Evolutionary conservation across 2,797 vertebrate species (phyloP), one percentile per base, ranked within the genome.

Genomic region (Chelmon rostratus): DNA sequence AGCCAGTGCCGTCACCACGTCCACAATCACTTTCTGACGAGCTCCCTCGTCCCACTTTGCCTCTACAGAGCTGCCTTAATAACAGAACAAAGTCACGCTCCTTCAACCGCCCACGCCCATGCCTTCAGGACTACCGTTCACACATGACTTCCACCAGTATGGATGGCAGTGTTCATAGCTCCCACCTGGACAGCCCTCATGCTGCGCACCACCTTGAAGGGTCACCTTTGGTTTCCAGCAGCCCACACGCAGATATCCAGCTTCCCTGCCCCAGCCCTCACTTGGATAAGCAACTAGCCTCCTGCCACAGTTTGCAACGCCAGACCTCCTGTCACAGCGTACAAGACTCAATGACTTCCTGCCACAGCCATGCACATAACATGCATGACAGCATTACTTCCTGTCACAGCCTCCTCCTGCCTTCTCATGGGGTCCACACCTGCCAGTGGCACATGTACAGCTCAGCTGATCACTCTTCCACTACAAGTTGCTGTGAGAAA

Each of bases 81-180:
- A 96, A 96, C 94, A 95, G 97, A 93, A 94, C 96, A 89, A 96
- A 98, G 89, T 96, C 96, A 2, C 95, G 92, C 64, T 97, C 97
- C 81, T 98, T 98, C 79, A 94, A 95, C 86, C 95, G 93, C 21
- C 96, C 96, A 19, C 95, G 94, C 1, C 93, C 93, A 15, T 91
- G 89, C 68, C 93, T 95, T 56, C 95, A 93, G 65, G 97, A 97
- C 74, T 97, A 96, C 0, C 96, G 96, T 52, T 97, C 97, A 40
- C 97, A 98, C 85, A 94, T 98, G 93, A 92, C 96, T 9, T 97
- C 98, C 21, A 96, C 96, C 73, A 96, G 96, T 8, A 96, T 98
- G 28, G 97, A 97, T 73, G 92, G 90, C 54, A 97, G 97, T 66
- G 93, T 96, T 53, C 96, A 90, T 82, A 97, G 97, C 85, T 97